A percentile compares a stretch with the other conserved stretches of the same genome.
Conservation (phyloP, 2,888 invertebrate species). For the Mylabris sibirica region DNA sequence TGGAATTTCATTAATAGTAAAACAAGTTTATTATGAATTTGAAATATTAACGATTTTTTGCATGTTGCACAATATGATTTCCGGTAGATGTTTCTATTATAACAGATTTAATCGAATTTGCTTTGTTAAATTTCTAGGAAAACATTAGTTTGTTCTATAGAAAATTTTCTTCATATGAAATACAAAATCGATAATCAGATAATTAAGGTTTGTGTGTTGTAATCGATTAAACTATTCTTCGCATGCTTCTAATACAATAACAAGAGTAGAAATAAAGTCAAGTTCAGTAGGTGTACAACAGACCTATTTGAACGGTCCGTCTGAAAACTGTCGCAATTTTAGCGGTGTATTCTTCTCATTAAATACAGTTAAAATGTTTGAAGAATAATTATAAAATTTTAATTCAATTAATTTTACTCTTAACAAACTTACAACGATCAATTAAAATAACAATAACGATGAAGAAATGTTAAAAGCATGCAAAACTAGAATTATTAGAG, state of each 20-base stretch:
- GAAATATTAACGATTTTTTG: neutral
- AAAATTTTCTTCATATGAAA: conserved; percentile 16
- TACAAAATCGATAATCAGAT: conserved; percentile 27
- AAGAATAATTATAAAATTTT: neutral
- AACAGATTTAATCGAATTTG: neutral
- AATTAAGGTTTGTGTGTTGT: conserved; percentile 26
- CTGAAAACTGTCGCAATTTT: neutral
- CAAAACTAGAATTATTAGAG: conserved; percentile 15
- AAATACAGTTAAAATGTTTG: neutral
- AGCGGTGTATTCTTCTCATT: neutral
- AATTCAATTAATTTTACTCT: no score
- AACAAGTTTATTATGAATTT: no score
- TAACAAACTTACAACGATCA: no score
- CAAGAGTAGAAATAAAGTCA: conserved; percentile 21
- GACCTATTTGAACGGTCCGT: conserved; percentile 20
- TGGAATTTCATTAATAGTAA: neutral
- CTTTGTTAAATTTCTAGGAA: conserved; percentile 17
- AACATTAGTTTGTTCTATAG: conserved; percentile 16
- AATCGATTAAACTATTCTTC: conserved; percentile 43
- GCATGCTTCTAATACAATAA: conserved; percentile 30
- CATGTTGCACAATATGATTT: conserved; percentile 1
- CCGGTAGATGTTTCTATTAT: neutral
- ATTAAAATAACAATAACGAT: no score
- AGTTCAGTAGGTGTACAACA: conserved; percentile 48
- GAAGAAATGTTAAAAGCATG: neutral